These are phyloP conservation scores for Serranus cabrilla DNA, from an alignment of 2,797 vertebrate genomes.

Conservation along the genomic window DNA sequence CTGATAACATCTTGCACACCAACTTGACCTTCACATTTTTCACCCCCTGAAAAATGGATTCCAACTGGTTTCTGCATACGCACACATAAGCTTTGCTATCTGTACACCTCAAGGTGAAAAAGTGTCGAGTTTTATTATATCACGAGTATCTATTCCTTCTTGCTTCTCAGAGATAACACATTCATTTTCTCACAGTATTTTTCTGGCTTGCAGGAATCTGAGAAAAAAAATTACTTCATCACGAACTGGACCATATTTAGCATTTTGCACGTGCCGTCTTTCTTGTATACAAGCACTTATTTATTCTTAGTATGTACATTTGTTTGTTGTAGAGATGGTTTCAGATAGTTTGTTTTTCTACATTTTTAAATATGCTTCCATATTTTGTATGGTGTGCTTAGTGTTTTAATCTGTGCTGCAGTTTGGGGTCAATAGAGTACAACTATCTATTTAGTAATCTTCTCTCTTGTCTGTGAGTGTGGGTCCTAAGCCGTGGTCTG, in stretches of 20 bases:
- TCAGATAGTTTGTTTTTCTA: too few species aligned
- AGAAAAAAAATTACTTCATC: neutral
- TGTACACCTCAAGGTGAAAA: neutral
- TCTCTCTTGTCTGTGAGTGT: slow-evolving; percentile 3
- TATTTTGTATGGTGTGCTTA: too few species aligned
- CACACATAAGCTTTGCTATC: neutral
- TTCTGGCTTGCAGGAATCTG: neutral
- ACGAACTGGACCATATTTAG: neutral
- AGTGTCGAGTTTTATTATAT: neutral
- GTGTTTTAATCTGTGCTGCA: too few species aligned
- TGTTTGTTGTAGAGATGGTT: too few species aligned
- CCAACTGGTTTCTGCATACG: neutral
- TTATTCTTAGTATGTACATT: too few species aligned
- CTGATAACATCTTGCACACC: neutral
- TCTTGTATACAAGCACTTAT: neutral
- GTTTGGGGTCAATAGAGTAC: too few species aligned
- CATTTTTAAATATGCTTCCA: too few species aligned
- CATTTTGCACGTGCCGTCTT: neutral
- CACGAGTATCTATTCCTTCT: neutral
- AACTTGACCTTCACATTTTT: slow-evolving; percentile 3
- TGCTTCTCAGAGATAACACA: too few species aligned
- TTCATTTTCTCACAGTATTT: too few species aligned
- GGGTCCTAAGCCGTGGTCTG: slow-evolving; percentile 19
- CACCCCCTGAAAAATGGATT: neutral
- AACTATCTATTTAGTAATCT: too few species aligned